phyloP scores from a whole-genome alignment of 2,888 invertebrate genomes.

The Caenorhabditis zanzibari region DNA sequence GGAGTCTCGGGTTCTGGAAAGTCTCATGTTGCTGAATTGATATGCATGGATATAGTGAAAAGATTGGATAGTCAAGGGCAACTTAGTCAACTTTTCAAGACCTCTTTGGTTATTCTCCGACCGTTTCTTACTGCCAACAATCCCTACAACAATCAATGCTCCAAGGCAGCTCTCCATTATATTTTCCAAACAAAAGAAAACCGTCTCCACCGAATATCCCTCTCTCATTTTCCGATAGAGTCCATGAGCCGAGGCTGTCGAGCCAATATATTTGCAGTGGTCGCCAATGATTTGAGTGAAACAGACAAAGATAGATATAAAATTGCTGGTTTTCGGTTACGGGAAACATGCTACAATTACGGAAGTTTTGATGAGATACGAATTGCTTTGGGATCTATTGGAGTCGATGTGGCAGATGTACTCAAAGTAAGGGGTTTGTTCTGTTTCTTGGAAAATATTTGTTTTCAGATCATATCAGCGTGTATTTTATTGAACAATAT shows the following conservation, averaged over 20 bases:
- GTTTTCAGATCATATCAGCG: conserved; percentile 69
- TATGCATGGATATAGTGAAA: conserved; percentile 62
- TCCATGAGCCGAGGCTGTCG: conserved; percentile 69
- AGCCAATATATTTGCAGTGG: conserved; percentile 71
- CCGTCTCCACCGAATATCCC: conserved; percentile 48
- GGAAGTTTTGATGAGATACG: conserved; percentile 69
- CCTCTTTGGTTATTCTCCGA: conserved; percentile 60
- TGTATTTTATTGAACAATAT: conserved; percentile 70
- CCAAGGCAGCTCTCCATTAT: conserved; percentile 63
- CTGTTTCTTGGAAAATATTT: too few relatives aligned
- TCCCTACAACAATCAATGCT: conserved; percentile 65
- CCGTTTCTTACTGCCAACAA: conserved; percentile 69
- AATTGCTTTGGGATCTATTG: conserved; percentile 50
- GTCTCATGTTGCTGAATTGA: conserved; percentile 63
- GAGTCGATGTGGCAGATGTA: conserved; percentile 62
- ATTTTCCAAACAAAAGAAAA: conserved; percentile 67
- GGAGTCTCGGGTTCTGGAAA: conserved; percentile 72
- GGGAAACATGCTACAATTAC: conserved; percentile 65
- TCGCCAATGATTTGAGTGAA: conserved; percentile 69
- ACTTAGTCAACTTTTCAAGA: conserved; percentile 58
- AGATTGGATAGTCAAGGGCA: conserved; percentile 61
- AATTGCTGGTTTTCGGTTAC: conserved; percentile 69
- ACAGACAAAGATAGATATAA: conserved; percentile 66
- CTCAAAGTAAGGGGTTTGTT: conserved; percentile 45
- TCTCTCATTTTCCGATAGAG: conserved; percentile 68